Percentiles rank a stretch among this genome's conserved stretches.
Evolutionary conservation across 92 coral and sea anemone species (phyloP).

Genomic region (Porites rus): DNA sequence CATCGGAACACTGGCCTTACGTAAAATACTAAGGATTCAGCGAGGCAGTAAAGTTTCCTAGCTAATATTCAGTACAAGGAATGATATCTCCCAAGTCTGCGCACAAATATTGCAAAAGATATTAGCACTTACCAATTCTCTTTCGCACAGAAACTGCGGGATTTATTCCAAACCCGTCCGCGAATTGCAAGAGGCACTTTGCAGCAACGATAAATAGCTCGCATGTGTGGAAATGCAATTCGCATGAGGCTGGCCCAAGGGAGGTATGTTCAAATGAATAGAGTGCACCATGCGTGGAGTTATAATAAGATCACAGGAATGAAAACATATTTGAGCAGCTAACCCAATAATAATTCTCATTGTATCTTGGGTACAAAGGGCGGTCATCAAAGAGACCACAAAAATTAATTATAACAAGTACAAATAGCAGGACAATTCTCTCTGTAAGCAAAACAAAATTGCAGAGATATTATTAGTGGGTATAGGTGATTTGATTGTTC

Average conservation of each 20-base stretch:
- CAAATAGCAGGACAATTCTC: constrained; percentile 30
- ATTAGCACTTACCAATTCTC: neutral
- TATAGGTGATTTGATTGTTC: no score
- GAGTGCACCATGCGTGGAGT: constrained; percentile 21
- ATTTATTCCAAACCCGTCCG: neutral
- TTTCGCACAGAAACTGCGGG: neutral
- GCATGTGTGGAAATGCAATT: no score
- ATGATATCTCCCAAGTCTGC: neutral
- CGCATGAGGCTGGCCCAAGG: constrained; percentile 27
- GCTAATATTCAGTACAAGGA: no score
- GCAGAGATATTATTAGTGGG: no score
- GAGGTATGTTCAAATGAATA: constrained; percentile 27
- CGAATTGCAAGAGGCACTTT: neutral
- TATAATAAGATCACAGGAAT: constrained; percentile 1
- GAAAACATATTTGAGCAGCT: neutral
- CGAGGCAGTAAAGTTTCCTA: no score
- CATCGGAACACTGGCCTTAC: no score
- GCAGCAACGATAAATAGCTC: neutral
- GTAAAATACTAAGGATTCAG: no score
- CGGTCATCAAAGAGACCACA: constrained; percentile 26
- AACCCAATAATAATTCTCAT: neutral
- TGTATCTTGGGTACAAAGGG: constrained; percentile 22
- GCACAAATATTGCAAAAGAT: neutral
- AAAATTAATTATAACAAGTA: neutral
- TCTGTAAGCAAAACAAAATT: neutral